Conservation (phyloP, 1,140 invertebrate species). For the Tribolium castaneum region DNA sequence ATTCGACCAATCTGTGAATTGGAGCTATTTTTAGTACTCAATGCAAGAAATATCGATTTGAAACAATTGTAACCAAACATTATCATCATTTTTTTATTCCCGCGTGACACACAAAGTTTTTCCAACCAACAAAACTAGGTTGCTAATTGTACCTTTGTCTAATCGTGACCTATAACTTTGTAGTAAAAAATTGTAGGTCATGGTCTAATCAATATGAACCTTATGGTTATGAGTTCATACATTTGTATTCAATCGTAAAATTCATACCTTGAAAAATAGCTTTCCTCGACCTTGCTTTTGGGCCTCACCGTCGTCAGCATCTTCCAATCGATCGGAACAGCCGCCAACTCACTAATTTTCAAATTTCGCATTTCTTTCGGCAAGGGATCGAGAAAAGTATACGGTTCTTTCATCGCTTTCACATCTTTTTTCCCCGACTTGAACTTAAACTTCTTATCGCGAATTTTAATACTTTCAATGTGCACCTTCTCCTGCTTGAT, state of each 20-base stretch:
- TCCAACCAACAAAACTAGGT: no score
- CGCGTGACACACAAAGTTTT: no score
- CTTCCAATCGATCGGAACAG: conserved; percentile 91
- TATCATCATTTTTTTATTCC: neutral
- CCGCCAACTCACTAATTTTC: conserved; percentile 81
- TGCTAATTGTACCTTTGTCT: no score
- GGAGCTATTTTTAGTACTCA: no score
- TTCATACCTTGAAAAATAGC: conserved; percentile 86
- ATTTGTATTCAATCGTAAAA: no score
- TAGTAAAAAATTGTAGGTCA: neutral
- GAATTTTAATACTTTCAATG: conserved; percentile 75
- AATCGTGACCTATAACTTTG: no score
- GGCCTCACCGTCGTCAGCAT: conserved; percentile 90
- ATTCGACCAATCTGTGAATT: conserved; percentile 75
- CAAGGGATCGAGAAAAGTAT: conserved; percentile 81
- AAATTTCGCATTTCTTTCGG: conserved; percentile 84
- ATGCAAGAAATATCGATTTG: neutral
- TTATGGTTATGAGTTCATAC: neutral
- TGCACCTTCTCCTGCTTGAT: conserved; percentile 86
- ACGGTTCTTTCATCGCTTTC: conserved; percentile 70
- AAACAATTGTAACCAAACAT: neutral
- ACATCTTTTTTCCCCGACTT: conserved; percentile 75
- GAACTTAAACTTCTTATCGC: conserved; percentile 73
- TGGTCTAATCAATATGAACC: neutral
- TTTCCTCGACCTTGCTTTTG: conserved; percentile 84